These are phyloP conservation scores for Siphlonurus alternatus DNA, from an alignment of 2,888 invertebrate genomes.

Conservation along the genomic window DNA sequence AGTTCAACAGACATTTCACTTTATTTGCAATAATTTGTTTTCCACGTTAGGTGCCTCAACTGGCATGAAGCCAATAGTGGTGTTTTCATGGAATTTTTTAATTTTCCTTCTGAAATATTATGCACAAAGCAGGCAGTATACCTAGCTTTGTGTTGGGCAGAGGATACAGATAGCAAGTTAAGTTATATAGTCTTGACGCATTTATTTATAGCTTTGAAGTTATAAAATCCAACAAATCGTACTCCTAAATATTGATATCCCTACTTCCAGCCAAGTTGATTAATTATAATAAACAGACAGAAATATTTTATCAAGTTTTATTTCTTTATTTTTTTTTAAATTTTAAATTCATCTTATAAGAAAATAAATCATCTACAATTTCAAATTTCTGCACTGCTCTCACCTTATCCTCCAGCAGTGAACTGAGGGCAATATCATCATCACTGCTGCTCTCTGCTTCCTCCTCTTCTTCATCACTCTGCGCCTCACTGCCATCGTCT, in stretches of 20 bases:
- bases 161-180: too few relatives aligned
- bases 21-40: too few relatives aligned
- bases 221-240: too few relatives aligned
- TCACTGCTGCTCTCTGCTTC: conserved; percentile 19
- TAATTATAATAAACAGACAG: background rate
- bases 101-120: background rate
- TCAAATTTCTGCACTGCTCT: too few relatives aligned
- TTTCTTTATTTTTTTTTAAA: too few relatives aligned
- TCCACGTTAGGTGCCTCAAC: background rate
- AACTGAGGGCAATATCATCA: conserved; percentile 33
- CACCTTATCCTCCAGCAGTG: conserved; percentile 32
- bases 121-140: background rate
- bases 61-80: background rate
- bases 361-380: conserved; percentile 12
- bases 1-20: too few relatives aligned
- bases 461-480: conserved; percentile 22
- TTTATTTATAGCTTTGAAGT: too few relatives aligned
- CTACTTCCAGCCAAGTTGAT: background rate
- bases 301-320: conserved; percentile 17
- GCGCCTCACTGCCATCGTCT: conserved; percentile 17
- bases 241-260: background rate
- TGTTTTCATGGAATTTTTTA: background rate
- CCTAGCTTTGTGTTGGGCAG: background rate
- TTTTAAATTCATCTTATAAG: background rate
- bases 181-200: too few relatives aligned